A percentile compares a stretch with the other conserved stretches of the same genome.
phyloP scores from a whole-genome alignment of 2,113 vertebrate species.

The Aegypius monachus region DNA sequence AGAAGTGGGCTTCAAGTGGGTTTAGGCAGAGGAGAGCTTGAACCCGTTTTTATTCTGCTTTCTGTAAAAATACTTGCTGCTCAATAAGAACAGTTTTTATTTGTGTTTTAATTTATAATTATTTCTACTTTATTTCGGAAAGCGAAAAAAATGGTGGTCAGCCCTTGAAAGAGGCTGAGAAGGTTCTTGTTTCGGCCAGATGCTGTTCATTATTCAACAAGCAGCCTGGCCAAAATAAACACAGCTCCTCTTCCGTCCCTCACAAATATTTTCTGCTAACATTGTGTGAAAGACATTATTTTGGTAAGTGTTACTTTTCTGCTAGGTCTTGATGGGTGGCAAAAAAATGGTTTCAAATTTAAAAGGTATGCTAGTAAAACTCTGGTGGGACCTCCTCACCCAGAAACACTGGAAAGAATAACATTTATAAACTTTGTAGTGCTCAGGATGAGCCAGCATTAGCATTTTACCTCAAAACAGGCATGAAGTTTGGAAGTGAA shows the following conservation, averaged over 20 bases:
- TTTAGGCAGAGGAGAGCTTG: background rate
- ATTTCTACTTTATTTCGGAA: background rate
- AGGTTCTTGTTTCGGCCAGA: background rate
- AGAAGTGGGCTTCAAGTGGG: fast-evolving
- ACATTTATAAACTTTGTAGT: background rate
- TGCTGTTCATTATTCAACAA: background rate
- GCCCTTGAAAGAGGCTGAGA: background rate
- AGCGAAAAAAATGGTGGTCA: background rate
- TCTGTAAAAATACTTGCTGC: background rate
- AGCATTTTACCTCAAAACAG: background rate
- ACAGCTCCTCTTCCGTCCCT: background rate
- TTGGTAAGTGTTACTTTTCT: background rate
- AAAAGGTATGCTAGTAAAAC: background rate
- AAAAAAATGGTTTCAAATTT: background rate
- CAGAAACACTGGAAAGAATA: background rate
- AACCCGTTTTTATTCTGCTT: background rate
- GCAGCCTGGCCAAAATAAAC: background rate
- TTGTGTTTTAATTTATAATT: background rate
- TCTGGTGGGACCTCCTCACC: background rate
- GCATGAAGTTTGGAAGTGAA: background rate
- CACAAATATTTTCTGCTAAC: background rate
- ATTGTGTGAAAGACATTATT: background rate
- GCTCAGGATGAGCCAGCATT: background rate
- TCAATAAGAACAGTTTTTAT: background rate
- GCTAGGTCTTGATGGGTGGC: background rate